These are phyloP conservation scores for Synergus gifuensis DNA, from an alignment of 2,888 invertebrate species.

Conservation along the genomic window DNA sequence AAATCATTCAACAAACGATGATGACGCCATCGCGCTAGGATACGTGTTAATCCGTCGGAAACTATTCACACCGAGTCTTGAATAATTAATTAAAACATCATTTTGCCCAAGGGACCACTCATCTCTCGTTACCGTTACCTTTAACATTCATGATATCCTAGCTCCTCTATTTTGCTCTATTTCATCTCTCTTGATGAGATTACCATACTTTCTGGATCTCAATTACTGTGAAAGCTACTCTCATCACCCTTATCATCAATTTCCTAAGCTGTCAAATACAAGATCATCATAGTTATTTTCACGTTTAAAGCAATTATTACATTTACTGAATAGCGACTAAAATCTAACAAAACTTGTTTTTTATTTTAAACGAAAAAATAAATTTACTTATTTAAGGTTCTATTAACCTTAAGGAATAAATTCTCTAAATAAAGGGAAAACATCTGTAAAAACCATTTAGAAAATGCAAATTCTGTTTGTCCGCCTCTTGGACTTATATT, in stretches of 20 bases:
- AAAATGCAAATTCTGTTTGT: not conserved
- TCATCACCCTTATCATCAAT: slow-evolving; percentile 29
- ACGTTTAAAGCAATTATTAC: no score
- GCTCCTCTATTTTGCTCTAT: slow-evolving; percentile 10
- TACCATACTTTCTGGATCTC: not conserved
- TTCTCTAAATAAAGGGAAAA: not conserved
- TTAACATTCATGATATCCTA: slow-evolving; percentile 3
- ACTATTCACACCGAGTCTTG: slow-evolving; percentile 35
- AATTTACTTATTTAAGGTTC: no score
- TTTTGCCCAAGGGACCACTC: slow-evolving; percentile 15
- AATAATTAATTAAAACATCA: slow-evolving; percentile 37
- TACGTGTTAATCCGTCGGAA: slow-evolving; percentile 39
- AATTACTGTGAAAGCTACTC: not conserved
- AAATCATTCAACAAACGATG: slow-evolving; percentile 40
- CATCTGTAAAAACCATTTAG: not conserved
- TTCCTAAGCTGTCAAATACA: not conserved
- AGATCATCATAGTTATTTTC: no score
- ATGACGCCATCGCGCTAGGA: slow-evolving; percentile 31
- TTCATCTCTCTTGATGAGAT: not conserved
- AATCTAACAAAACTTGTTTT: no score
- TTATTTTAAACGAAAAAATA: no score
- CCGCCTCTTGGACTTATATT: not conserved
- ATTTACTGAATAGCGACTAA: no score
- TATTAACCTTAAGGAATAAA: no score
- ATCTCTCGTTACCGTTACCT: slow-evolving; percentile 34